These are phyloP conservation scores for Dasyurus viverrinus DNA, from an alignment of 2,113 vertebrate genomes.

Conservation along the genomic window DNA sequence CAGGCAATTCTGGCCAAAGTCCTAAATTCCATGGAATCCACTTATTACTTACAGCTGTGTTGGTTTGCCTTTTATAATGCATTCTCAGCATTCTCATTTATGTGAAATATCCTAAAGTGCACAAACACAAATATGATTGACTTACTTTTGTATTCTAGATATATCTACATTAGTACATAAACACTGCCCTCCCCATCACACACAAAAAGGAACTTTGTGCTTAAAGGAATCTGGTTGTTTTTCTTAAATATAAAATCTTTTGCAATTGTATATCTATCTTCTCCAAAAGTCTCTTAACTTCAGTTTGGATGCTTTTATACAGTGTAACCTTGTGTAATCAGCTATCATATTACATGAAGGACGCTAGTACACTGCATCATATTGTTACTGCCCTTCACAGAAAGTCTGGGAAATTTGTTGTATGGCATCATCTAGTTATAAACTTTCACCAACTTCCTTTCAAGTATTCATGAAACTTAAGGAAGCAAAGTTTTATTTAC, in stretches of 20 bases:
- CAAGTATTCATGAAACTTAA: not conserved
- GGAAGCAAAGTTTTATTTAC: not conserved
- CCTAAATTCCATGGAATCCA: slow-evolving; percentile 1
- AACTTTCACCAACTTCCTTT: not conserved
- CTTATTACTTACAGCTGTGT: slow-evolving; percentile 4
- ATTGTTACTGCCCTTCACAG: not conserved
- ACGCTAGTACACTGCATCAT: not conserved
- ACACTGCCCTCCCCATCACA: not conserved
- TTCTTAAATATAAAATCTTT: not conserved
- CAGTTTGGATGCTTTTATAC: not conserved
- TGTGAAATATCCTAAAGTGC: not conserved
- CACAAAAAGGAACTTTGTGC: not conserved
- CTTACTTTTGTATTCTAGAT: not conserved
- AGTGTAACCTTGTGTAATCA: not conserved
- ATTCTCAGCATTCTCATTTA: slow-evolving; percentile 1
- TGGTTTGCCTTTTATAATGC: slow-evolving; percentile 1
- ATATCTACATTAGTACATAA: not conserved
- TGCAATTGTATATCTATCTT: not conserved
- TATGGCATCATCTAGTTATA: not conserved
- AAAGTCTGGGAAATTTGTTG: not conserved
- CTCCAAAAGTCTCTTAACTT: not conserved
- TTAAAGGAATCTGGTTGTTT: not conserved
- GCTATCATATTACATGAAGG: not conserved
- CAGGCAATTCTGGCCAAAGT: not conserved
- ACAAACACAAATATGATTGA: not conserved